Evolutionary conservation across 2,797 vertebrate species (phyloP), one percentile per base, ranked within the genome.

Genomic region (Ctenopoma kingsleyae): DNA sequence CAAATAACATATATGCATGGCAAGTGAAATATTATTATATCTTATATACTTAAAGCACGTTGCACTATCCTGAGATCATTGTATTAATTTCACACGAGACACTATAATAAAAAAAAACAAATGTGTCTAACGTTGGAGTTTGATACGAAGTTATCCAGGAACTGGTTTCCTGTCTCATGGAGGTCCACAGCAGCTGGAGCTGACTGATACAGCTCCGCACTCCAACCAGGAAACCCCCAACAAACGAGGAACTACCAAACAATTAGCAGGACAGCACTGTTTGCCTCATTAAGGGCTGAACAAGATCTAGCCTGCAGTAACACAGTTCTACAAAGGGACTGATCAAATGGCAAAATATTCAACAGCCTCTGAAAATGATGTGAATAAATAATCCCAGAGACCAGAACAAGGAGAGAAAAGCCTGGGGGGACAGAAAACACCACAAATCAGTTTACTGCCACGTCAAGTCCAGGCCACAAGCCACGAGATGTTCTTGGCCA

Each of bases 101-200:
- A 17, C 47, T 30, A 19, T 13, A 8, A 16, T 55, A n/a, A 56
- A 15, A 8, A 16, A 36, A 1, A 20, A 6, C 30, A 32, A 32
- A 32, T 48, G 47, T 53, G 66, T 64, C 20, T 65, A 40, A 51
- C 30, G 40, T 47, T 35, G 81, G 52, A 27, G 53, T 73, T 81
- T 67, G 75, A 89, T 83, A 75, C 80, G 75, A 85, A 76, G 84
- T 84, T 87, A 90, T 85, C 83, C 88, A 91, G 89, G 84, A 88
- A 84, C 66, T 44, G 35, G 59, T 60, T 91, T 92, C 91, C 90
- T 89, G 89, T 82, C 61, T 30, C 55, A 64, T 60, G 69, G 73
- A 78, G 80, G 83, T 67, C 51, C 68, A 62, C 55, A 30, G 69
- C 88, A 89, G 88, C 92, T 92, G 93, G 67, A 52, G 74, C 1